Evolutionary conservation across 2,797 vertebrate species (phyloP).

Genomic region (Sorex maritimensis): DNA sequence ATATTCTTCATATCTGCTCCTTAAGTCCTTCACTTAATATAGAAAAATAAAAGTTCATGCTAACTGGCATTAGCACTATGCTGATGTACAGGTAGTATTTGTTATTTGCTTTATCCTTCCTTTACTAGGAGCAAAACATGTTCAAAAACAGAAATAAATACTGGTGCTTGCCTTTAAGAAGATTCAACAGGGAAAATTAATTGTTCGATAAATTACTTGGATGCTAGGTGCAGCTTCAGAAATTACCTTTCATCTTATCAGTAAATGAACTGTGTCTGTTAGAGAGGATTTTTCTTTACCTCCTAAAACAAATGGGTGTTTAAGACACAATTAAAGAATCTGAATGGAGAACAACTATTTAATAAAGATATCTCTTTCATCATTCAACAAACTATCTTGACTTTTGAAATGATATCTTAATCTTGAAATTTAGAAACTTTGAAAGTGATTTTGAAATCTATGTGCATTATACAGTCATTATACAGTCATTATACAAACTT

Average conservation of each 20-base stretch:
- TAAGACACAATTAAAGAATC: neutral
- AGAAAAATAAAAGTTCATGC: neutral
- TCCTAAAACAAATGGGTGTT: neutral
- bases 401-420: neutral
- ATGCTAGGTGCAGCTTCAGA: neutral
- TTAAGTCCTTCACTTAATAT: neutral
- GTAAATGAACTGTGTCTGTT: neutral
- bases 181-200: neutral
- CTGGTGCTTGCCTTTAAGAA: neutral
- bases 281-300: neutral
- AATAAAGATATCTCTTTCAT: constrained; percentile 5
- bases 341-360: neutral
- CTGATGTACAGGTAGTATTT: neutral
- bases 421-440: constrained; percentile 4
- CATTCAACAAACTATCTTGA: neutral
- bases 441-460: neutral
- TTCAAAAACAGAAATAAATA: neutral
- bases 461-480: neutral
- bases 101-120: neutral
- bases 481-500: neutral
- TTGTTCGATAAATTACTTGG: neutral
- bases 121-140: neutral
- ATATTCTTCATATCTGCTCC: neutral
- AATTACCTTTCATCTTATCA: neutral
- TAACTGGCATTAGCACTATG: neutral